A percentile compares a stretch with the other conserved stretches of the same genome.
phyloP scores from a whole-genome alignment of 2,888 invertebrate species.

The Helobdella robusta region DNA sequence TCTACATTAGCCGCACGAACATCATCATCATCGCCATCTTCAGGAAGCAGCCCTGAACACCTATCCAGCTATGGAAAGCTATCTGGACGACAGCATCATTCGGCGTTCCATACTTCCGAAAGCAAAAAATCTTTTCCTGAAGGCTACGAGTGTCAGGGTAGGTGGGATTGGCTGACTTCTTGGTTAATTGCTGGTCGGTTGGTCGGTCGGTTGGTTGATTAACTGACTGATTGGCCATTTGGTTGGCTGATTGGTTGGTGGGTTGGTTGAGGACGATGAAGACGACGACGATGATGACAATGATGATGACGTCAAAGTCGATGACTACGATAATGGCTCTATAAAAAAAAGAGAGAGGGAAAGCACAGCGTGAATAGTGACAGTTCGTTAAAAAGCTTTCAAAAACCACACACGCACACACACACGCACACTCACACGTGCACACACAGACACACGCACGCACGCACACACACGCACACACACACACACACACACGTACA shows the following conservation, averaged over 20 bases:
- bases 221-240: conserved; percentile 33
- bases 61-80: conserved; percentile 72
- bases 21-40: conserved; percentile 11
- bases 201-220: background rate
- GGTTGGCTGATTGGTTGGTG: conserved; percentile 28
- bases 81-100: conserved; percentile 71
- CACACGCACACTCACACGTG: too few relatives aligned
- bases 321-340: conserved; percentile 9
- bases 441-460: too few relatives aligned
- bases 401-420: too few relatives aligned
- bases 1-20: too few relatives aligned
- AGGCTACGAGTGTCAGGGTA: conserved; percentile 45
- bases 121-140: conserved; percentile 63
- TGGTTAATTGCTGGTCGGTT: conserved; percentile 20
- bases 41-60: conserved; percentile 81
- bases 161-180: too few relatives aligned
- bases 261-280: background rate
- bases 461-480: background rate
- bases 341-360: too few relatives aligned
- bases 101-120: conserved; percentile 71
- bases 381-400: too few relatives aligned
- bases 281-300: background rate
- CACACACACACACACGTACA: background rate
- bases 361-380: too few relatives aligned
- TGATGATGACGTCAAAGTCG: background rate